Percentiles rank a stretch among this genome's conserved stretches.
Evolutionary conservation across 2,797 vertebrate species (phyloP).

Genomic region (Danio aesculapii): DNA sequence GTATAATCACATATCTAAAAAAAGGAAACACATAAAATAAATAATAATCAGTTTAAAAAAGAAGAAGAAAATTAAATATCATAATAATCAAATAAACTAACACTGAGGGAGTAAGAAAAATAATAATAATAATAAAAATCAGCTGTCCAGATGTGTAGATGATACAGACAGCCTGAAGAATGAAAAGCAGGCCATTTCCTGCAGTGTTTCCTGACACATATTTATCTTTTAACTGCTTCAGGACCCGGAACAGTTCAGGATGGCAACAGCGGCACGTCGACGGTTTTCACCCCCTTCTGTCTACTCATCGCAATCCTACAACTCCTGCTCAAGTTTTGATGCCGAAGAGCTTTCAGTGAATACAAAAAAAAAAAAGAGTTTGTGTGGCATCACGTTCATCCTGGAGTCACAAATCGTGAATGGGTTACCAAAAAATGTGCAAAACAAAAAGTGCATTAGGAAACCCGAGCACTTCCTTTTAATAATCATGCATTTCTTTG

Average conservation of each 20-base stretch:
- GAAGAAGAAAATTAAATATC: too few relatives aligned
- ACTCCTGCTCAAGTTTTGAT: constrained; percentile 93
- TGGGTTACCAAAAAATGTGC: constrained; percentile 56
- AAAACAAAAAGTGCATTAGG: constrained; percentile 59
- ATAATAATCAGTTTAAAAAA: too few relatives aligned
- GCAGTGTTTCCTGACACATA: constrained; percentile 23
- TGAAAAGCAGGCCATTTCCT: neutral
- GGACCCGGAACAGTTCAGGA: constrained; percentile 95
- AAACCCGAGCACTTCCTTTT: constrained; percentile 70
- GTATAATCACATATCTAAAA: too few relatives aligned
- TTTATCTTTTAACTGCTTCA: constrained; percentile 18
- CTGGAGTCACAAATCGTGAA: constrained; percentile 78
- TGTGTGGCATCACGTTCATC: constrained; percentile 51
- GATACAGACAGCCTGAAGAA: neutral
- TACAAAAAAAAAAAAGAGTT: constrained; percentile 65
- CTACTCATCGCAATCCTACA: constrained; percentile 84
- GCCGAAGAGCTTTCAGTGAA: constrained; percentile 71
- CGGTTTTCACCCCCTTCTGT: constrained; percentile 82
- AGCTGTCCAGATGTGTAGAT: too few relatives aligned
- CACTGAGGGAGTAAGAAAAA: too few relatives aligned
- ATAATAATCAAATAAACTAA: too few relatives aligned
- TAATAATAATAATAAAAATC: too few relatives aligned
- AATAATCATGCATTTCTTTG: constrained; percentile 65
- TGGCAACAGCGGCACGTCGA: constrained; percentile 83
- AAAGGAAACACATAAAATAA: too few relatives aligned